phyloP scores from a whole-genome alignment of 1,140 invertebrate genomes.

The Anagrus nilaparvatae region DNA sequence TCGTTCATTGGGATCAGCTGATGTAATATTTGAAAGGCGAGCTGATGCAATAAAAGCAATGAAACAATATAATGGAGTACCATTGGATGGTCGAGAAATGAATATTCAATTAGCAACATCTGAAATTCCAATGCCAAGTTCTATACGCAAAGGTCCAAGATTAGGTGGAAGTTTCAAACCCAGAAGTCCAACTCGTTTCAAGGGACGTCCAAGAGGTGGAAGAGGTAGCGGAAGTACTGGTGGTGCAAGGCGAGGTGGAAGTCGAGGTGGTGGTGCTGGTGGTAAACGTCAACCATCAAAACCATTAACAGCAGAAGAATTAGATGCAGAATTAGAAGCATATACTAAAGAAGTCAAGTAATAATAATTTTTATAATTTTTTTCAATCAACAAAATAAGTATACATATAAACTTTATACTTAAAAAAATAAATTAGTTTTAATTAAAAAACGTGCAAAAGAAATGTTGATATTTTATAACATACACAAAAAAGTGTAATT shows the following conservation, averaged over 20 bases:
- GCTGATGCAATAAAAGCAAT: conserved; percentile 18
- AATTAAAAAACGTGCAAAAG: background rate
- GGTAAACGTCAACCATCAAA: conserved; percentile 44
- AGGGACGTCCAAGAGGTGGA: background rate
- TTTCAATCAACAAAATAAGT: too few relatives aligned
- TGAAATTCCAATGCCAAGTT: conserved; percentile 6
- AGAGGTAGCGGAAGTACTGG: background rate
- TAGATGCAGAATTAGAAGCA: conserved; percentile 89
- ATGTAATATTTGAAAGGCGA: background rate
- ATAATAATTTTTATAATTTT: too few relatives aligned
- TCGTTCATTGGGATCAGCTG: background rate
- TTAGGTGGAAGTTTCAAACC: conserved; percentile 21
- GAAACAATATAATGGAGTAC: background rate
- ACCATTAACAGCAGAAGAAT: conserved; percentile 77
- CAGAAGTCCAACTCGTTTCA: conserved; percentile 22
- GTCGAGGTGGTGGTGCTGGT: conserved; percentile 41
- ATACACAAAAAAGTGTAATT: background rate
- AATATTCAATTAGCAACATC: background rate
- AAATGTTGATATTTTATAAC: background rate
- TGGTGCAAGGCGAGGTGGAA: conserved; percentile 27
- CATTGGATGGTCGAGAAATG: background rate
- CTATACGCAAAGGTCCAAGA: conserved; percentile 30
- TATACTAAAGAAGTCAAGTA: too few relatives aligned
- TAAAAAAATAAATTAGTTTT: too few relatives aligned
- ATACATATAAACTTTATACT: too few relatives aligned